Conservation (phyloP, 2,113 vertebrate genomes). For the Porphyrio hochstetteri region DNA sequence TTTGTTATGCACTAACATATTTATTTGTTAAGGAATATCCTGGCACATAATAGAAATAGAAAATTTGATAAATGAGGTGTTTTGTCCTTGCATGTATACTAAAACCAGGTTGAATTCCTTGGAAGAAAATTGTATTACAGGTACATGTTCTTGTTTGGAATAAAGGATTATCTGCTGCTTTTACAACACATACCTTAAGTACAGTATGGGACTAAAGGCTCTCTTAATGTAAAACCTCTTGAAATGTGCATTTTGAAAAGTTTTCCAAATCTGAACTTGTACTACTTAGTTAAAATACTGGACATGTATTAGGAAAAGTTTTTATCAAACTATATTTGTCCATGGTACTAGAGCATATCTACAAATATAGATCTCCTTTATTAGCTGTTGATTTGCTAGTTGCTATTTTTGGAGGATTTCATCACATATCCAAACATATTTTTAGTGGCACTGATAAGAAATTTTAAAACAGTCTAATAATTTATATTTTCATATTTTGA, state of each 20-base stretch:
- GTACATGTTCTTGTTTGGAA: neutral
- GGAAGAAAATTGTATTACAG: neutral
- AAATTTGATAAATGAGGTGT: neutral
- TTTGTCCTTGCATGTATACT: neutral
- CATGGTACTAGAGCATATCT: neutral
- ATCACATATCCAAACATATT: neutral
- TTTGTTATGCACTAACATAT: slow-evolving; percentile 21
- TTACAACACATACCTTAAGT: neutral
- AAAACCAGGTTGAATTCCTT: neutral
- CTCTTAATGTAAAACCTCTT: neutral
- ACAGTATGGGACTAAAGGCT: neutral
- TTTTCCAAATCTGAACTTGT: neutral
- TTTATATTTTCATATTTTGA: neutral
- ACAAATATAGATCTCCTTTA: neutral
- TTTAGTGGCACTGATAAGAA: neutral
- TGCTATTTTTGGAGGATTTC: neutral
- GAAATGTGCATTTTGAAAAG: neutral
- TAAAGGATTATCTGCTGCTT: neutral
- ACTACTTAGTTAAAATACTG: neutral
- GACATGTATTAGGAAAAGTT: neutral
- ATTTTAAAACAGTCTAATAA: neutral
- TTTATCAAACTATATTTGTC: neutral
- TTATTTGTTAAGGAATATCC: slow-evolving; percentile 11
- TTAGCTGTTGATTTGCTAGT: neutral
- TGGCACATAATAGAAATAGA: neutral